These are phyloP conservation scores for Poecilia wingei DNA, from an alignment of 2,797 vertebrate species.

Conservation along the genomic window DNA sequence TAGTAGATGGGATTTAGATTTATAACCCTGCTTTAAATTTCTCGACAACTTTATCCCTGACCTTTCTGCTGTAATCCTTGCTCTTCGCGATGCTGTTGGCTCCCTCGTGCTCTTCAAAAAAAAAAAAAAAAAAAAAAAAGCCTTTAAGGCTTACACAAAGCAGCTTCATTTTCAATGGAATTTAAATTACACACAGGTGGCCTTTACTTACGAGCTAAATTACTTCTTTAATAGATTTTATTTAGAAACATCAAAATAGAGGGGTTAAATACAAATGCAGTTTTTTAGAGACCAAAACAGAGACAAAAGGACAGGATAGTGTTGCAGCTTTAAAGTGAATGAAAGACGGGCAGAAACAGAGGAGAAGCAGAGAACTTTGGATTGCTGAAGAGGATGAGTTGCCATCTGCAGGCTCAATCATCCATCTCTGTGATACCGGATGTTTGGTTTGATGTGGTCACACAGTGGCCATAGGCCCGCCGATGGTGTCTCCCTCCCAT, in stretches of 20 bases:
- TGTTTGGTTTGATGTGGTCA: conserved; percentile 71
- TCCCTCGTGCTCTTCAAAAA: background rate
- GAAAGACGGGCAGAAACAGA: conserved; percentile 33
- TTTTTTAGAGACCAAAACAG: conserved; percentile 16
- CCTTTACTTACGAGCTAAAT: background rate
- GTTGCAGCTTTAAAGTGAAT: conserved; percentile 39
- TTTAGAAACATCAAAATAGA: background rate
- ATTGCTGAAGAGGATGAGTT: conserved; percentile 52
- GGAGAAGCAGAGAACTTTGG: conserved; percentile 33
- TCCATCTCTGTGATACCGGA: conserved; percentile 70
- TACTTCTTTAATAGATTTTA: background rate
- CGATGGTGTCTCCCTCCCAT: conserved; percentile 26
- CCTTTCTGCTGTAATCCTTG: background rate
- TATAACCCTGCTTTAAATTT: conserved; percentile 1
- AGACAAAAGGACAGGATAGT: conserved; percentile 33
- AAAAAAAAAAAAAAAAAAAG: no score
- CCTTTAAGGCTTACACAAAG: background rate
- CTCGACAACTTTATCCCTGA: background rate
- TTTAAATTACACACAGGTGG: conserved; percentile 4
- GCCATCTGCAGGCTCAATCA: conserved; percentile 51
- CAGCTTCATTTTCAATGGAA: background rate
- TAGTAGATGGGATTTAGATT: background rate
- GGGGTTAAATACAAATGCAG: background rate
- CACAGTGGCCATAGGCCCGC: conserved; percentile 48
- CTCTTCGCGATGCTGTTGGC: background rate